phyloP scores from a whole-genome alignment of 2,888 invertebrate genomes.

The Physocephala rufipes region DNA sequence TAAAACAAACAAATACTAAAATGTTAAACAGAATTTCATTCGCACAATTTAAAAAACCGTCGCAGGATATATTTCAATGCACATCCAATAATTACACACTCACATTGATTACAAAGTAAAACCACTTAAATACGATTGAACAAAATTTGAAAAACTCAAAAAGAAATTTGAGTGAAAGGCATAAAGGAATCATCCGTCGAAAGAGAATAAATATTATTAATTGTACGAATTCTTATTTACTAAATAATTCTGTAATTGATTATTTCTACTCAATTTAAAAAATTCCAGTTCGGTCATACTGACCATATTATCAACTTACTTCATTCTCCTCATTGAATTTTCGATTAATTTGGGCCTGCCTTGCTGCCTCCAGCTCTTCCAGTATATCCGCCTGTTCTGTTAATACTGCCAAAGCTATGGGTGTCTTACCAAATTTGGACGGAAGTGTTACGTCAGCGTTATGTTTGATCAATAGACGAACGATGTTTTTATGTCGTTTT shows the following conservation, averaged over 20 bases:
- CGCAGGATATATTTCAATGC: neutral
- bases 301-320: conserved; percentile 47
- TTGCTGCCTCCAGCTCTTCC: conserved; percentile 68
- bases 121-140: neutral
- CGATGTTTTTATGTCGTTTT: conserved; percentile 77
- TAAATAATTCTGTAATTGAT: too few species aligned
- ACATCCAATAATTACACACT: too few species aligned
- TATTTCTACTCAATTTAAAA: too few species aligned
- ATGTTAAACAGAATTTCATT: neutral
- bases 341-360: conserved; percentile 57
- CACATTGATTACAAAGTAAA: neutral
- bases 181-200: neutral
- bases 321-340: conserved; percentile 60
- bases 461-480: conserved; percentile 74
- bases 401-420: conserved; percentile 74
- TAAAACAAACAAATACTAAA: neutral
- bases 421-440: conserved; percentile 80
- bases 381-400: conserved; percentile 73
- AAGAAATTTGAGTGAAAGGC: neutral
- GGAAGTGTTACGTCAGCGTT: conserved; percentile 76
- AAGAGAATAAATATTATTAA: too few species aligned
- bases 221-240: too few species aligned
- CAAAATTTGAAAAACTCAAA: neutral
- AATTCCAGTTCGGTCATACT: neutral
- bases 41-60: neutral